phyloP scores from a whole-genome alignment of 1,140 invertebrate species.

The Kradibia gibbosae region DNA sequence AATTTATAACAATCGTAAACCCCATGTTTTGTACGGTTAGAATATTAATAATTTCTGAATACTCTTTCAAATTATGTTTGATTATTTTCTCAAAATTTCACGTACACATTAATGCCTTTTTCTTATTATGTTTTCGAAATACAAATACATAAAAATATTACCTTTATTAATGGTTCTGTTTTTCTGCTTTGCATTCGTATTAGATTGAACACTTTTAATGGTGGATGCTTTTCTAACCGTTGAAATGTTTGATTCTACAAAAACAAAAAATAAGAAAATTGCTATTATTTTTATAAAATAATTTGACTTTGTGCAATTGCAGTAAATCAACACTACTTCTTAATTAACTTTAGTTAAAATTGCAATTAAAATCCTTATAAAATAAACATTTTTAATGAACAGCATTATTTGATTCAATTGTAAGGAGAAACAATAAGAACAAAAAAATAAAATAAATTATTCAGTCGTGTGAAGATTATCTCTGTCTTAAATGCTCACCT shows the following conservation, averaged over 20 bases:
- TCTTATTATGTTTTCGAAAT: no score
- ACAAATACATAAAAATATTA: not conserved
- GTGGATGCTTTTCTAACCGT: slow-evolving; percentile 4
- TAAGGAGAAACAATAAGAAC: no score
- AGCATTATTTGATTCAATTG: no score
- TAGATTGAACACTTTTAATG: slow-evolving; percentile 41
- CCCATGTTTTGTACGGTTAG: no score
- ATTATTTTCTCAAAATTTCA: no score
- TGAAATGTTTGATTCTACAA: slow-evolving; percentile 43
- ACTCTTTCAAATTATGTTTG: no score
- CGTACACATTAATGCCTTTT: no score
- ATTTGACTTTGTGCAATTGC: not conserved
- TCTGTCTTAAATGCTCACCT: slow-evolving; percentile 23
- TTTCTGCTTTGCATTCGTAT: slow-evolving; percentile 40
- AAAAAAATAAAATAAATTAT: no score
- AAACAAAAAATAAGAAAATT: not conserved
- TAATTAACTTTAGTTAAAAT: not conserved
- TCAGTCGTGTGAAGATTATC: not conserved
- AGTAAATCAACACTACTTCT: not conserved
- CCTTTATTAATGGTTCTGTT: slow-evolving; percentile 44
- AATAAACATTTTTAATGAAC: no score
- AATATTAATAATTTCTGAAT: not conserved
- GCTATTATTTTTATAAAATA: not conserved
- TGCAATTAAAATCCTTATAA: no score
- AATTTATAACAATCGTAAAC: not conserved